Conservation (phyloP, 2,888 invertebrate species). For the Chrysolina americana region DNA sequence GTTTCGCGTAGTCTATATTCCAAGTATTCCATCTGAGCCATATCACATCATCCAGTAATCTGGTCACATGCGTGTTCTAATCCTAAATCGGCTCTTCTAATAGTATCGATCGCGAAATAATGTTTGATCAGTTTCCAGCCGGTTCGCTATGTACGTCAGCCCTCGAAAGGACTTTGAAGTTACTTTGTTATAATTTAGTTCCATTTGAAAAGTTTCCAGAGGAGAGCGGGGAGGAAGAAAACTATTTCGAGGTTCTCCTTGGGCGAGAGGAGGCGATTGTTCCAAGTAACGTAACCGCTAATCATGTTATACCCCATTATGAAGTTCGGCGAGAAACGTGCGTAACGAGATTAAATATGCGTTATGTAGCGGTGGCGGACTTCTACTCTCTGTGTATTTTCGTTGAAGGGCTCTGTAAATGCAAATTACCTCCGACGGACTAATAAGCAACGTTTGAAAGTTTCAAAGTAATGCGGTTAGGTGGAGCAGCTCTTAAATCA, state of each 20-base stretch:
- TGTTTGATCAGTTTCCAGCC: slow-evolving; percentile 32
- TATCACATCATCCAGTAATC: slow-evolving; percentile 14
- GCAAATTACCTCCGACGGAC: slow-evolving; percentile 46
- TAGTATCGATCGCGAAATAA: slow-evolving; percentile 17
- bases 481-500: not conserved
- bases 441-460: slow-evolving; percentile 32
- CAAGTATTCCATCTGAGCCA: slow-evolving; percentile 12
- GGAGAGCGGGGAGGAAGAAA: slow-evolving; percentile 28
- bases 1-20: not conserved
- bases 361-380: slow-evolving; percentile 47
- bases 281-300: slow-evolving; percentile 71
- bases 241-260: slow-evolving; percentile 58
- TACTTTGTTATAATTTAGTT: slow-evolving; percentile 66
- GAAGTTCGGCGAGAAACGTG: slow-evolving; percentile 61
- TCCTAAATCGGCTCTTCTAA: slow-evolving; percentile 15
- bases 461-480: slow-evolving; percentile 7
- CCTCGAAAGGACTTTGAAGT: slow-evolving; percentile 62
- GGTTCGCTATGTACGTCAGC: slow-evolving; percentile 33
- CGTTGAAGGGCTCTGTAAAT: slow-evolving; percentile 34
- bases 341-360: slow-evolving; percentile 63
- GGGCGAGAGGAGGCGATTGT: slow-evolving; percentile 71
- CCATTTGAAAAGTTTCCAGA: slow-evolving; percentile 62
- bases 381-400: slow-evolving; percentile 38
- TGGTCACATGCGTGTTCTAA: slow-evolving; percentile 17
- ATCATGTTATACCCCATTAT: slow-evolving; percentile 73